Evolutionary conservation across 53 echinoderm and acorn worm genomes (phyloP), one percentile per base, ranked within the genome.

Genomic region (Henricia sp.): DNA sequence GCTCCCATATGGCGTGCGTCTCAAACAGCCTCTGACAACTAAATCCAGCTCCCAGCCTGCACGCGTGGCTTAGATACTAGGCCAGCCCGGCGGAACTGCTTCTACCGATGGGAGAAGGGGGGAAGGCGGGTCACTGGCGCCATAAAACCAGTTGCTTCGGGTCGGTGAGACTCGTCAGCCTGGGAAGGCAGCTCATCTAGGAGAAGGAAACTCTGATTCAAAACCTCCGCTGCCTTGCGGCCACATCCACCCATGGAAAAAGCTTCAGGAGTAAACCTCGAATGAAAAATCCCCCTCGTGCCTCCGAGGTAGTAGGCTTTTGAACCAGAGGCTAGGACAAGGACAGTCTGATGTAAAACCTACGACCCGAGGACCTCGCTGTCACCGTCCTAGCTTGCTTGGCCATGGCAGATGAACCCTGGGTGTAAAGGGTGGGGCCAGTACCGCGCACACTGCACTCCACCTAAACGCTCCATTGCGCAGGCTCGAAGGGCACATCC

Each of bases 191-290:
- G 64, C 54, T 36, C 73, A 85, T 58, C 63, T 73, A 85, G 73
- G 73, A 59, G 48, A 73, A 62, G 85, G 50, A 62, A 41, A 72
- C 14, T 59, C 85, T 73, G 85, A 63, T 73, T 27, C 8, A 36
- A 72, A 73, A 85, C 72, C 64, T 85, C 73, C 64, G 65, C 74
- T 85, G 60, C 85, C 73, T 85, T 72, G 85, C 85, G 74, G 85
- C 66, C 83, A 62, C 41, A 57, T 26, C 57, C 60, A 28, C 23
- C 28, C 71, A 44, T 37, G 43, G 71, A 42, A 52, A 84, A 84
- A 56, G 84, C 84, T 84, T 52, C 52, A 36, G 70, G 78, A 77
- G 60, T 58, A 34, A 70, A 70, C 70, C 46, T 14, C 26, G 70
- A 70, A 51, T 25, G 12, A 37, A 26, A 77, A 87, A n/a, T n/a